Evolutionary conservation across 1,140 invertebrate species (phyloP).

Genomic region (Eriosoma lanigerum): DNA sequence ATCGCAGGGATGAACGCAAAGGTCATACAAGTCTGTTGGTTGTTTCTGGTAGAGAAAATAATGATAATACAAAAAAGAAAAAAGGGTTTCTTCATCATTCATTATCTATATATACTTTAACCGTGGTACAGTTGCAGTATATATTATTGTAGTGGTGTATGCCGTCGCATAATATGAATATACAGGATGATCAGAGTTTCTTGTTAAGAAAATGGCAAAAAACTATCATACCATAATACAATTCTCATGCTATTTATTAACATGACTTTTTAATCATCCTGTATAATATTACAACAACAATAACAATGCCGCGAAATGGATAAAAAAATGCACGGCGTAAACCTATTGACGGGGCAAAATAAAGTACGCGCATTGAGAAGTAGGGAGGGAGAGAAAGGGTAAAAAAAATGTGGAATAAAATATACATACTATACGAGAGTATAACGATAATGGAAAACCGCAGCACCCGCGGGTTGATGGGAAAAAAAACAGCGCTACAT

Average conservation of each 20-base stretch:
- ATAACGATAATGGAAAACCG: slow-evolving; percentile 12
- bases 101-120: not conserved
- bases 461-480: not conserved
- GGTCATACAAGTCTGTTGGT: too few species aligned
- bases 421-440: too few species aligned
- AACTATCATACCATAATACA: too few species aligned
- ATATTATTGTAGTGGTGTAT: too few species aligned
- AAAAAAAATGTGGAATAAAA: not conserved
- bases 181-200: not conserved
- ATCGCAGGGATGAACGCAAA: too few species aligned
- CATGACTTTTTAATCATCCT: too few species aligned
- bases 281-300: not conserved
- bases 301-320: slow-evolving; percentile 11
- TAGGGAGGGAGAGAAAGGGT: not conserved
- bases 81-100: slow-evolving; percentile 36
- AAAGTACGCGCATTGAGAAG: not conserved
- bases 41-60: too few species aligned
- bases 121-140: too few species aligned
- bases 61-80: not conserved
- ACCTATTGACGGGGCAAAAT: slow-evolving; percentile 38
- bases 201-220: too few species aligned
- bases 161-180: not conserved
- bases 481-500: not conserved
- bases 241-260: too few species aligned
- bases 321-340: slow-evolving; percentile 32